A percentile compares a stretch with the other conserved stretches of the same genome.
These are phyloP conservation scores for Puma concolor DNA, from an alignment of 2,113 vertebrate species.

Conservation along the genomic window DNA sequence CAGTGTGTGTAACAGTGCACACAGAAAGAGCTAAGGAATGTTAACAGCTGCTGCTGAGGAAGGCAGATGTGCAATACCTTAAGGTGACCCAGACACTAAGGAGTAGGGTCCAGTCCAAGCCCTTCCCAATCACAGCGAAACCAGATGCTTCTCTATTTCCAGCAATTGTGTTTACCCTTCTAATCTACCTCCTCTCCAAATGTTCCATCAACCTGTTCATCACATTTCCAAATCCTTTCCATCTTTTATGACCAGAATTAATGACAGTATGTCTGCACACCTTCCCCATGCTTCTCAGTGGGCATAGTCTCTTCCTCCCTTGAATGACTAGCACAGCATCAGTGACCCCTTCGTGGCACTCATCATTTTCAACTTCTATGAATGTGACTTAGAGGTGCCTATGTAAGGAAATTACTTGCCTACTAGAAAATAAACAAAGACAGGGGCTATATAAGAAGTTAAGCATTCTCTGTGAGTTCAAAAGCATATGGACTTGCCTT, in stretches of 20 bases:
- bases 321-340: fast-evolving
- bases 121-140: background rate
- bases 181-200: background rate
- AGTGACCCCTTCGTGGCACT: background rate
- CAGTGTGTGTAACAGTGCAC: fast-evolving
- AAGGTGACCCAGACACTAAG: background rate
- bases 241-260: background rate
- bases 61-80: background rate
- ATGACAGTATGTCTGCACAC: background rate
- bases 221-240: background rate
- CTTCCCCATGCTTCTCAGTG: background rate
- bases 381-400: background rate
- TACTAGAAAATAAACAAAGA: background rate
- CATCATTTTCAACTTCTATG: background rate
- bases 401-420: background rate
- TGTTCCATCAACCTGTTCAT: background rate
- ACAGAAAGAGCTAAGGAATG: background rate
- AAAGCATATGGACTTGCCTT: background rate
- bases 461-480: background rate
- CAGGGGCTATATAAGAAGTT: background rate
- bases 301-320: background rate
- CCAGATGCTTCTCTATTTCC: background rate
- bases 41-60: background rate
- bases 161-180: background rate
- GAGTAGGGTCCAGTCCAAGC: background rate